phyloP scores from a whole-genome alignment of 2,888 invertebrate species.

The Stegophylla sp. region DNA sequence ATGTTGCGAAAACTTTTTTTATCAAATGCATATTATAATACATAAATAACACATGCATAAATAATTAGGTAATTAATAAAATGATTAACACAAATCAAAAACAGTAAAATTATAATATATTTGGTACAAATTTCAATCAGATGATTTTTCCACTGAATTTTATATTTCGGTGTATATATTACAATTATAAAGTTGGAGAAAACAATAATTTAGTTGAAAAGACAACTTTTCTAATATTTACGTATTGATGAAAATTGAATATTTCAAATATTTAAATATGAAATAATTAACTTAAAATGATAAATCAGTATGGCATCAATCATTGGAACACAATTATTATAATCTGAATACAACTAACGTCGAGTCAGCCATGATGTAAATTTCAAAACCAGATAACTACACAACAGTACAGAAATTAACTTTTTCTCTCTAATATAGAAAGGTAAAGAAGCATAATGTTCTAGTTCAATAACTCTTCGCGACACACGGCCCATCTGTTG shows the following conservation, averaged over 20 bases:
- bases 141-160: too few relatives aligned
- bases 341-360: constrained; percentile 25
- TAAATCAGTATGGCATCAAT: constrained; percentile 31
- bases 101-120: background rate
- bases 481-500: constrained; percentile 50
- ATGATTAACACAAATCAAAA: background rate
- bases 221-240: background rate
- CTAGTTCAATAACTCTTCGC: constrained; percentile 51
- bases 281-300: constrained; percentile 16
- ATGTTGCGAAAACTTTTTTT: background rate
- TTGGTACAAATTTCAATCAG: background rate
- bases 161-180: too few relatives aligned
- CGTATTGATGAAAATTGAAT: background rate
- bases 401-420: constrained; percentile 28
- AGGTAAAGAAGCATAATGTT: constrained; percentile 34
- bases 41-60: background rate
- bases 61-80: constrained; percentile 8
- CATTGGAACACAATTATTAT: background rate
- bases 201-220: background rate
- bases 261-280: constrained; percentile 20
- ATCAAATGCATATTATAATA: background rate
- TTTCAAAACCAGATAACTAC: constrained; percentile 45
- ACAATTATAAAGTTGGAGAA: too few relatives aligned
- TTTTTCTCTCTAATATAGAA: constrained; percentile 50
- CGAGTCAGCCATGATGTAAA: constrained; percentile 48